Evolutionary conservation across 1,140 invertebrate genomes (phyloP).

Genomic region (Diploscapter pachys): DNA sequence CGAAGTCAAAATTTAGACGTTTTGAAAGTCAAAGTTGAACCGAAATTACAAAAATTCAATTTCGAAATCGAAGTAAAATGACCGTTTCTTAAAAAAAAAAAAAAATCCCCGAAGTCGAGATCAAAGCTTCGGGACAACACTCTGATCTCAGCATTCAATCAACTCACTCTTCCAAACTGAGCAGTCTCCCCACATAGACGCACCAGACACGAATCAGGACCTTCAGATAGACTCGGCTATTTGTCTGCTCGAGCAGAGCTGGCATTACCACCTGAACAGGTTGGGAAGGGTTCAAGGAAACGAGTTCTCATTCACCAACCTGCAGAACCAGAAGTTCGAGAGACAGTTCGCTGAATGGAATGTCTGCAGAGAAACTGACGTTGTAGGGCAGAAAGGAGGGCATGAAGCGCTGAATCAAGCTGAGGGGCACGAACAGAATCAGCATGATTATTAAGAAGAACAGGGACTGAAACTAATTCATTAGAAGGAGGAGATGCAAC

Average conservation of each 20-base stretch:
- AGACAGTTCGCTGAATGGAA: conserved; percentile 77
- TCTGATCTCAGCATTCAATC: conserved; percentile 23
- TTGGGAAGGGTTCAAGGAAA: background rate
- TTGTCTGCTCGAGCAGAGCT: conserved; percentile 88
- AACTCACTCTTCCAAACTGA: conserved; percentile 27
- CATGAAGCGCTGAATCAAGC: conserved; percentile 50
- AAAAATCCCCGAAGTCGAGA: too few relatives aligned
- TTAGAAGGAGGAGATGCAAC: background rate
- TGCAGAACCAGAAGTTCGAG: conserved; percentile 88
- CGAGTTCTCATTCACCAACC: conserved; percentile 58
- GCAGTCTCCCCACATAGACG: conserved; percentile 29
- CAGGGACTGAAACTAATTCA: conserved; percentile 62
- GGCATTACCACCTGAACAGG: conserved; percentile 77
- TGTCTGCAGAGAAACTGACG: conserved; percentile 73
- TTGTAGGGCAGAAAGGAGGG: conserved; percentile 90
- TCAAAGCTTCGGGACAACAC: background rate
- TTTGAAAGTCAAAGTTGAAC: too few relatives aligned
- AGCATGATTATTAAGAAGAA: conserved; percentile 91
- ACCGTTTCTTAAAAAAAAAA: too few relatives aligned
- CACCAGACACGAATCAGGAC: conserved; percentile 83
- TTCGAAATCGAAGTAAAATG: too few relatives aligned
- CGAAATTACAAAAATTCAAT: too few relatives aligned
- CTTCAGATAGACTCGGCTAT: conserved; percentile 88
- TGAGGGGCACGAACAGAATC: conserved; percentile 90
- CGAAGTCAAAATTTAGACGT: too few relatives aligned